Percentiles rank a stretch among this genome's conserved stretches.
These are phyloP conservation scores for Halocaridina rubra DNA, from an alignment of 2,888 invertebrate species.

Conservation along the genomic window DNA sequence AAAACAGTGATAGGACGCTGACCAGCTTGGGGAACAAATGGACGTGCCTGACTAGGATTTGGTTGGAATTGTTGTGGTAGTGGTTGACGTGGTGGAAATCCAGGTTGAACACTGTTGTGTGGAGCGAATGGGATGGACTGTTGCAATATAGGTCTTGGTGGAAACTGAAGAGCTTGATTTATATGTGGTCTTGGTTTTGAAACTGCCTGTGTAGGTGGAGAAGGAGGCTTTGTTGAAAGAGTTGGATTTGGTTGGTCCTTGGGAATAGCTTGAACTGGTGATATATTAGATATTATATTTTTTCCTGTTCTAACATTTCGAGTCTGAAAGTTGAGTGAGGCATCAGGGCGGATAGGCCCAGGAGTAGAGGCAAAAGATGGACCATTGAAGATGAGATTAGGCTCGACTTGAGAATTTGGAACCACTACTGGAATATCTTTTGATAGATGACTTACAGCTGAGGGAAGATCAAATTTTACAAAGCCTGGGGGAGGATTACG, in stretches of 20 bases:
- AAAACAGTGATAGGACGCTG: neutral
- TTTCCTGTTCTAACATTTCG: neutral
- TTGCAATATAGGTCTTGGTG: neutral
- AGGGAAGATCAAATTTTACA: conserved; percentile 53
- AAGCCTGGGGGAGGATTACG: conserved; percentile 60
- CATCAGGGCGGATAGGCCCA: neutral
- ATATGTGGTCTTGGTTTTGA: neutral
- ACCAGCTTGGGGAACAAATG: neutral
- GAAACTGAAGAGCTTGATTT: neutral
- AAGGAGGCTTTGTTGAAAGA: neutral
- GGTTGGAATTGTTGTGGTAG: neutral
- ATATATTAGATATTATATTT: neutral
- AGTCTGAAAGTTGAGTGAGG: neutral
- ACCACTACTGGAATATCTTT: conserved; percentile 57
- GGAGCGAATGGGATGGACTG: neutral
- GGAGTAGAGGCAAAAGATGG: neutral
- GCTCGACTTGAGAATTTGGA: conserved; percentile 28
- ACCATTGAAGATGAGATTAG: neutral
- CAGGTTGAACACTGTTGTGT: neutral
- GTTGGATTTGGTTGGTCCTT: conserved; percentile 23
- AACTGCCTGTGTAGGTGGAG: neutral
- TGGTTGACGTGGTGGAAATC: neutral
- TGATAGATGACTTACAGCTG: conserved; percentile 48
- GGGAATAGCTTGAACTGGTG: conserved; percentile 18
- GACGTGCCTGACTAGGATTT: neutral